These are phyloP conservation scores for Chironex yamaguchii DNA, from an alignment of 30 jellyfish, hydroid and myxozoan genomes.

Conservation along the genomic window DNA sequence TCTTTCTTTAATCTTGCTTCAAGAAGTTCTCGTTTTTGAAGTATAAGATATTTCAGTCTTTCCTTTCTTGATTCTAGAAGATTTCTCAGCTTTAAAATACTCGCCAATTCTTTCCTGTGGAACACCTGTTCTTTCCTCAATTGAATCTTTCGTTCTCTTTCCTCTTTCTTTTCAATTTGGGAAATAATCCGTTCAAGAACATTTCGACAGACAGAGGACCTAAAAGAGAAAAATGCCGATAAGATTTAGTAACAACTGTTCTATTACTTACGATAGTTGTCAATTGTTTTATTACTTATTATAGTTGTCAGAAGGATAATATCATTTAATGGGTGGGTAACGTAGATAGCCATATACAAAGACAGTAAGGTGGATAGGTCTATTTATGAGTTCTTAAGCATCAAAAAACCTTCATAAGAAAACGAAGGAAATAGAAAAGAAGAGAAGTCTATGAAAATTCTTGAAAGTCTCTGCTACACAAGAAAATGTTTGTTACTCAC, in stretches of 20 bases:
- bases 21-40: slow-evolving; percentile 64
- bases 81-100: slow-evolving; percentile 38
- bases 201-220: slow-evolving; percentile 33
- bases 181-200: slow-evolving; percentile 29
- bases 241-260: too few relatives aligned
- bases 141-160: slow-evolving; percentile 12
- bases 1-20: slow-evolving; percentile 63
- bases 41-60: slow-evolving; percentile 59
- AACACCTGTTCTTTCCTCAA: not conserved
- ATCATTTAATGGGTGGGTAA: too few relatives aligned
- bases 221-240: not conserved
- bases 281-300: too few relatives aligned
- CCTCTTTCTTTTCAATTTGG: slow-evolving; percentile 58
- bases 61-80: slow-evolving; percentile 64
- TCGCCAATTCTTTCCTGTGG: slow-evolving; percentile 22
- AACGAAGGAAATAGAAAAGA: too few relatives aligned
- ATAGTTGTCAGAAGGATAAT: too few relatives aligned
- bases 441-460: too few relatives aligned
- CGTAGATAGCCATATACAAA: too few relatives aligned
- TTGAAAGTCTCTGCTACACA: too few relatives aligned
- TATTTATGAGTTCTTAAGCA: too few relatives aligned
- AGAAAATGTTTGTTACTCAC: not conserved
- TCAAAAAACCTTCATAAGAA: too few relatives aligned
- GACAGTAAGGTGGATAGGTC: too few relatives aligned
- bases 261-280: too few relatives aligned